phyloP scores from a whole-genome alignment of 2,888 invertebrate species.

The Acheta domesticus region DNA sequence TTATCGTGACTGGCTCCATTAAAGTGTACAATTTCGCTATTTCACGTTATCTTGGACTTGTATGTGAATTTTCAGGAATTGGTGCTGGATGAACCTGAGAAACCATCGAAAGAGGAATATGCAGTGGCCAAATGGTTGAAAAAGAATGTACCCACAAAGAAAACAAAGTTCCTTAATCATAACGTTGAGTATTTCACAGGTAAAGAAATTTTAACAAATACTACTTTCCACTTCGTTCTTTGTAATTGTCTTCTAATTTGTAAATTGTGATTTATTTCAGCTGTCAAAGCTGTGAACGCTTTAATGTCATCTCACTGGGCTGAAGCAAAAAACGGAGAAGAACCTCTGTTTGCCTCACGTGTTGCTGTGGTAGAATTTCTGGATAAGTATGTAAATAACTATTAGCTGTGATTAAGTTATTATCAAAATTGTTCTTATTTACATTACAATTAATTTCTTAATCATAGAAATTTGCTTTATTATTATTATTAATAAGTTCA shows the following conservation, averaged over 20 bases:
- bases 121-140: conserved; percentile 91
- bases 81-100: conserved; percentile 58
- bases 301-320: conserved; percentile 89
- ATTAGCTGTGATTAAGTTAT: not conserved
- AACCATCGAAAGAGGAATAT: conserved; percentile 87
- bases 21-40: no score
- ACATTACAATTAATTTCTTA: conserved; percentile 12
- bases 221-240: conserved; percentile 23
- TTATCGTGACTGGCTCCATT: no score
- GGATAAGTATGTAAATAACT: conserved; percentile 52
- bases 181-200: conserved; percentile 96
- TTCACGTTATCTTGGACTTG: no score
- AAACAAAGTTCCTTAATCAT: conserved; percentile 93
- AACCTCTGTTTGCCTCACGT: conserved; percentile 74
- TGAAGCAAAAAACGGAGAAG: conserved; percentile 57
- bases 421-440: not conserved
- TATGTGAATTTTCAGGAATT: conserved; percentile 42
- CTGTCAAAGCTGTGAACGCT: conserved; percentile 85
- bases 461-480: not conserved
- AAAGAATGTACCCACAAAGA: conserved; percentile 89
- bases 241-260: not conserved
- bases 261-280: conserved; percentile 46
- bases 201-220: conserved; percentile 43
- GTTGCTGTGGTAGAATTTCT: conserved; percentile 76
- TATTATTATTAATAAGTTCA: no score